Conservation (phyloP, 2,113 vertebrate species). For the Monarcha castaneiventris region DNA sequence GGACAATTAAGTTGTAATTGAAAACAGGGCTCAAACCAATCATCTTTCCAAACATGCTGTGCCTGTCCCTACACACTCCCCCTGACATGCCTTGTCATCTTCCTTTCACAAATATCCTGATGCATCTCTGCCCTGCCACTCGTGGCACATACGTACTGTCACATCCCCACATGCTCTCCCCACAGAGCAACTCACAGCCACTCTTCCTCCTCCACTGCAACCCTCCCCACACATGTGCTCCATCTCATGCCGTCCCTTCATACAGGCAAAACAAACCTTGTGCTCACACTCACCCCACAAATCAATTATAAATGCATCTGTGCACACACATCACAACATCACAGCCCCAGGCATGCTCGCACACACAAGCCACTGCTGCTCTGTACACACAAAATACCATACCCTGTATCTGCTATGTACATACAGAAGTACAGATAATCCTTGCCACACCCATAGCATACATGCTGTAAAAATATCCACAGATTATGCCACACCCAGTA, state of each 20-base stretch:
- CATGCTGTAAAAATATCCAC: neutral
- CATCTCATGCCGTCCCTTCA: neutral
- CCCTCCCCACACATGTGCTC: neutral
- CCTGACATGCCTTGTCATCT: neutral
- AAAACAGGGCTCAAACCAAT: neutral
- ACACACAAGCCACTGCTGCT: neutral
- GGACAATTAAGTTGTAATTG: neutral
- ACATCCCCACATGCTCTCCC: neutral
- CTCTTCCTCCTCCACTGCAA: neutral
- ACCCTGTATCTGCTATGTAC: neutral
- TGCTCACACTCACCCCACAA: neutral
- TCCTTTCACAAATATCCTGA: neutral
- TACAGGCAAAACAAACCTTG: neutral
- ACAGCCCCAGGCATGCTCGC: neutral
- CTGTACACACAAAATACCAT: neutral
- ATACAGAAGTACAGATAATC: neutral
- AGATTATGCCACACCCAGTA: neutral
- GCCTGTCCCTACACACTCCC: neutral
- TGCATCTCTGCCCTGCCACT: neutral
- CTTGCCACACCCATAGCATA: neutral
- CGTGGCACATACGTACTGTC: fast-evolving
- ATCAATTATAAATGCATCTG: neutral
- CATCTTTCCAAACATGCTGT: neutral
- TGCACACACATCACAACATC: neutral
- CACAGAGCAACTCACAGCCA: neutral